Percentiles rank a stretch among this genome's conserved stretches.
Evolutionary conservation across 2,113 vertebrate genomes (phyloP).

Genomic region (Oncorhynchus mykiss): DNA sequence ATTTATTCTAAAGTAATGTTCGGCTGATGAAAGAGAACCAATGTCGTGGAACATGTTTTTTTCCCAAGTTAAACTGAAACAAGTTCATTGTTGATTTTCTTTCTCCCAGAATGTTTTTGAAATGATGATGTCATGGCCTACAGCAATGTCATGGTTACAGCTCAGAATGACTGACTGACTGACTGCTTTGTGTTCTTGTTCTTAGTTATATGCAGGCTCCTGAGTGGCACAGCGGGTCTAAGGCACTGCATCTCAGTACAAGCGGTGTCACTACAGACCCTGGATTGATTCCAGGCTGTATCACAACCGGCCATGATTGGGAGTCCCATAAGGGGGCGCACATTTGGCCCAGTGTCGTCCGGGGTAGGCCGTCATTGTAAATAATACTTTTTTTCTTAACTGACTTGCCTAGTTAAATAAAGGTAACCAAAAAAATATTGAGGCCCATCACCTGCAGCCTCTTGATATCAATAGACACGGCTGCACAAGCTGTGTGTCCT

Average conservation of each 20-base stretch:
- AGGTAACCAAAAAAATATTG: not conserved
- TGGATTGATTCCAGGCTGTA: too few species aligned
- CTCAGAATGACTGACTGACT: not conserved
- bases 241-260: too few species aligned
- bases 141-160: not conserved
- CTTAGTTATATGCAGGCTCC: not conserved
- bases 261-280: too few species aligned
- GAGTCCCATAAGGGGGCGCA: too few species aligned
- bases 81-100: not conserved
- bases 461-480: not conserved
- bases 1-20: not conserved
- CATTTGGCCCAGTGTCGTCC: too few species aligned
- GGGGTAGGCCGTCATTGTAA: too few species aligned
- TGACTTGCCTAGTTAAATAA: too few species aligned
- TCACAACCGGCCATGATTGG: too few species aligned
- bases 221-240: too few species aligned
- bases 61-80: not conserved
- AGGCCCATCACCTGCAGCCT: not conserved
- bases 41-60: not conserved
- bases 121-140: constrained; percentile 3
- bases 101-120: not conserved
- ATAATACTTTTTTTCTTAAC: too few species aligned
- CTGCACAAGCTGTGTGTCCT: not conserved
- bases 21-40: not conserved
- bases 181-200: too few species aligned